Conservation (phyloP, 2,797 vertebrate genomes). For the Gobionotothen gibberifrons region DNA sequence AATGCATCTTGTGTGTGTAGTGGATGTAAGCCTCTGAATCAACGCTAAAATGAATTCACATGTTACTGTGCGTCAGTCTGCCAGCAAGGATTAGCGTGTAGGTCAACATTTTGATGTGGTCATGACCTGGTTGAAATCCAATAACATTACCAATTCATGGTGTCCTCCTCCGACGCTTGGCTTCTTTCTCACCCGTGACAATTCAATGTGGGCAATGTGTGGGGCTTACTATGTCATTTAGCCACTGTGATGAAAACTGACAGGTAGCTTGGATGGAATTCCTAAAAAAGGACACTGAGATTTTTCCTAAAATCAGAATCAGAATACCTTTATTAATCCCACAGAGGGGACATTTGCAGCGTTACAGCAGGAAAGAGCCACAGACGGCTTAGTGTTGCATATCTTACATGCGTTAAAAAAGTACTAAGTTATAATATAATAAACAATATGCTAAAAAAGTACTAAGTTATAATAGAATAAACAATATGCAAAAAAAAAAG, state of each 20-base stretch:
- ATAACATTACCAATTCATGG: slow-evolving; percentile 80
- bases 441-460: no score
- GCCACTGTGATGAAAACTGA: slow-evolving; percentile 73
- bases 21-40: slow-evolving; percentile 53
- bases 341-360: no score
- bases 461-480: no score
- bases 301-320: slow-evolving; percentile 32
- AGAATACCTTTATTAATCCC: no score
- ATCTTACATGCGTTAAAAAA: no score
- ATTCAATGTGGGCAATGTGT: slow-evolving; percentile 66
- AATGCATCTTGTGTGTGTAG: slow-evolving; percentile 49
- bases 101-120: slow-evolving; percentile 81
- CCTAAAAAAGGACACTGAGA: slow-evolving; percentile 45
- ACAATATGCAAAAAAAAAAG: no score
- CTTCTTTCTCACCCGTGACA: slow-evolving; percentile 72
- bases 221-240: slow-evolving; percentile 75
- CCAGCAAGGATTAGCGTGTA: slow-evolving; percentile 73
- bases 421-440: no score
- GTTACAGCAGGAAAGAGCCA: no score
- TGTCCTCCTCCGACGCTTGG: slow-evolving; percentile 61
- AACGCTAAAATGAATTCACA: slow-evolving; percentile 69
- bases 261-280: slow-evolving; percentile 45
- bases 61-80: slow-evolving; percentile 51
- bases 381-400: no score
- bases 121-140: slow-evolving; percentile 80